Base-by-base conservation (phyloP, 2,113 vertebrate species). In the Alethe castanea region DNA sequence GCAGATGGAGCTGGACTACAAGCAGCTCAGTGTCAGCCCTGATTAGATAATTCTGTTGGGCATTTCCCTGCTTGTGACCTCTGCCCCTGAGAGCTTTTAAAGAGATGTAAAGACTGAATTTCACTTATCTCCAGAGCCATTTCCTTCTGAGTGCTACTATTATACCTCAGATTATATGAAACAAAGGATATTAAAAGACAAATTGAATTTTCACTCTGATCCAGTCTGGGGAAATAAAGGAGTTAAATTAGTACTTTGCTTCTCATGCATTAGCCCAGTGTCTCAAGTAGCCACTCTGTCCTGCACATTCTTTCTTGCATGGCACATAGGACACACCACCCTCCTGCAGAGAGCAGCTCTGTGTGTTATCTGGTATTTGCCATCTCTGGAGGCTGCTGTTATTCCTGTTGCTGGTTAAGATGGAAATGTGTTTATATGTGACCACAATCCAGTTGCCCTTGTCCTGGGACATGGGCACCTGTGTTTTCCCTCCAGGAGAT, bases 21-120 rank as follows among this genome's bases (percentile, higher is more conserved):
- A 70, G 67, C 83, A 74, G 69, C 73, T 40, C 53, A 45, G 47
- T 44, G 79, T 80, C 60, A 0, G 26, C n/a, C 26, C 45, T 79
- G 31, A 86, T 87, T 69, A 80, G 71, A 33, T 66, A 73, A 38
- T 72, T 85, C 81, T 91, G 29, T 36, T 82, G 91, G 76, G 59
- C 64, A 69, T 90, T 66, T 77, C 67, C 44, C 67, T 3, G 1
- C 71, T 81, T 36, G 80, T 83, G 83, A 40, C 44, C 52, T 84
- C 53, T 80, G 40, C 26, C 54, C 22, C 25, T 42, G 36, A 53
- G 90, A 80, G 71, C 85, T 90, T 80, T 95, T 65, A 86, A 78
- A 91, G 66, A 48, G 40, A 57, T 76, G 45, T 71, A 38, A 86
- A 81, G 64, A n/a, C 45, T 3, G 17, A 74, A 69, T 89, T 87